These are phyloP conservation scores for Erannis defoliaria DNA, from an alignment of 2,888 invertebrate genomes.

Conservation along the genomic window DNA sequence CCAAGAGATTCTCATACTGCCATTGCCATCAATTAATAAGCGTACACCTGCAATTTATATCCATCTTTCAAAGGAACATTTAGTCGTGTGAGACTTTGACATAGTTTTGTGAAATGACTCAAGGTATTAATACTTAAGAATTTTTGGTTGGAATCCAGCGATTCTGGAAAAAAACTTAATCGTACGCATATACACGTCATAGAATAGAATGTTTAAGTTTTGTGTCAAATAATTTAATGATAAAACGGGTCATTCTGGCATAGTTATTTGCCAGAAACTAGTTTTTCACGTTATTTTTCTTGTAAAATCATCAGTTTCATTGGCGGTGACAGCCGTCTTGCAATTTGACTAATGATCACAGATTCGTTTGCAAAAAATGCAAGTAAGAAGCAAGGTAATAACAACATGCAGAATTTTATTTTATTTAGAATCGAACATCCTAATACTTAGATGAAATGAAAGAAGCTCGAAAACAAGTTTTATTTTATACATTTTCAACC, in stretches of 20 bases:
- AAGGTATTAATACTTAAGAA: constrained; percentile 1
- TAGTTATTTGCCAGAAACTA: constrained; percentile 62
- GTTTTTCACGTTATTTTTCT: constrained; percentile 45
- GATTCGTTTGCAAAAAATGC: constrained; percentile 34
- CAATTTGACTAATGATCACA: constrained; percentile 60
- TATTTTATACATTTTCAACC: too few relatives aligned
- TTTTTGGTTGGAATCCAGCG: constrained; percentile 1
- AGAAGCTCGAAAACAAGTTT: too few relatives aligned
- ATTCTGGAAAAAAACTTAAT: constrained; percentile 15
- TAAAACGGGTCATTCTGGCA: constrained; percentile 32
- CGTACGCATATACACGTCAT: constrained; percentile 8
- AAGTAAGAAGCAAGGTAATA: constrained; percentile 10
- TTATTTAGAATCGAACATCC: too few relatives aligned
- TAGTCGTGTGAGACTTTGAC: background rate
- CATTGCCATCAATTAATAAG: constrained; percentile 55
- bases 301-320: constrained; percentile 56
- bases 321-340: constrained; percentile 56
- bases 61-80: constrained; percentile 16
- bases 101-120: constrained; percentile 3
- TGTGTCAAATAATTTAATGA: constrained; percentile 37
- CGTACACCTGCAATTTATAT: constrained; percentile 48
- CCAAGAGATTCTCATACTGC: constrained; percentile 64
- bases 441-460: too few relatives aligned
- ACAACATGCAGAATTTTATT: background rate
- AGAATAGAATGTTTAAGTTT: constrained; percentile 31